phyloP scores from a whole-genome alignment of 2,113 vertebrate species.

The Neomonachus schauinslandi region DNA sequence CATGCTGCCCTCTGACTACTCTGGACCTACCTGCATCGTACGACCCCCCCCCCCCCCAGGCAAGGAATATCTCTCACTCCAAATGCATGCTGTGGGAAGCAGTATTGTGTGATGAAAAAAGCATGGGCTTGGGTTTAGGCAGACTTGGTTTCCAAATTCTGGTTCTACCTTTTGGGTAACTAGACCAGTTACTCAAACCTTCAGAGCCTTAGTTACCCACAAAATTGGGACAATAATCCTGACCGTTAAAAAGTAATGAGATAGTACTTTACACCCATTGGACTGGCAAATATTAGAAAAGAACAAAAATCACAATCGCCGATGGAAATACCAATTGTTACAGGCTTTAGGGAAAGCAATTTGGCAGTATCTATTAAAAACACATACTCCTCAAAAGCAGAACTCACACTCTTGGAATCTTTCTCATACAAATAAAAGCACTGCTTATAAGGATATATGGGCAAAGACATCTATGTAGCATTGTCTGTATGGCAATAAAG shows the following conservation, averaged over 20 bases:
- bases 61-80: background rate
- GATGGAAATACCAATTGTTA: constrained; percentile 27
- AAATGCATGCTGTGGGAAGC: background rate
- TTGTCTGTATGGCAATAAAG: constrained; percentile 47
- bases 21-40: background rate
- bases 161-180: background rate
- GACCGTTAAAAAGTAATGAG: constrained; percentile 34
- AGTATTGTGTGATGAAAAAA: background rate
- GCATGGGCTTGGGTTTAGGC: background rate
- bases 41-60: accelerated
- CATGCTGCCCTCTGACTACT: background rate
- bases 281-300: constrained; percentile 24
- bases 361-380: constrained; percentile 54
- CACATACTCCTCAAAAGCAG: background rate
- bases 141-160: background rate
- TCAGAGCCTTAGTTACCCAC: background rate
- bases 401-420: constrained; percentile 34
- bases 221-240: constrained; percentile 4
- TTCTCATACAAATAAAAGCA: constrained; percentile 52
- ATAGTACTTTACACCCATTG: background rate
- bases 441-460: constrained; percentile 9
- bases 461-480: background rate
- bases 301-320: constrained; percentile 34
- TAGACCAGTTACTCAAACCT: background rate
- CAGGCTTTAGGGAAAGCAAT: background rate